Evolutionary conservation across 2,888 invertebrate genomes (phyloP).

Genomic region (Itoplectis maculator): DNA sequence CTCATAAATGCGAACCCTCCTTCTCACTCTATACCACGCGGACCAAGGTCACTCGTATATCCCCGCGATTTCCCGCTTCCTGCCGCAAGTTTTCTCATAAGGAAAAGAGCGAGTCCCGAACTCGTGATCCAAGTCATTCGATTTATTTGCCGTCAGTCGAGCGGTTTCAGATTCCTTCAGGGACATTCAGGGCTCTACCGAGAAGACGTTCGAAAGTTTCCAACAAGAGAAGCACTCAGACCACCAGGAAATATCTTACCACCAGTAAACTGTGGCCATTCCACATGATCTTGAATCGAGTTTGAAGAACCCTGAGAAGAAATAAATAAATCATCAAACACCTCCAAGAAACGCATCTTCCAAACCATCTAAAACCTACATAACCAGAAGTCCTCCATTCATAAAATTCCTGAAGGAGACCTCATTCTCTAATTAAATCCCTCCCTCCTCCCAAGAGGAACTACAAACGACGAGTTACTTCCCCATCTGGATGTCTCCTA

Average conservation of each 20-base stretch:
- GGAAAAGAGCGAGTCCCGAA: background rate
- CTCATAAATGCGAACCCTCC: background rate
- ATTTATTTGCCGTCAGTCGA: background rate
- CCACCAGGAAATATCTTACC: background rate
- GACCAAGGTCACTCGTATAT: background rate
- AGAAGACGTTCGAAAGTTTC: background rate
- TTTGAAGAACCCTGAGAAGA: conserved; percentile 1
- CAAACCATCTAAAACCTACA: background rate
- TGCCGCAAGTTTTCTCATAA: background rate
- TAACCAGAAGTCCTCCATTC: background rate
- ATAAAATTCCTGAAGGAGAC: no score
- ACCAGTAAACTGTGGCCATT: background rate
- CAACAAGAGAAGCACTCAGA: background rate
- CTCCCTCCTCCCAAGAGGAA: no score
- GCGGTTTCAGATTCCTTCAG: background rate
- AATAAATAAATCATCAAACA: background rate
- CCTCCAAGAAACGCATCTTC: background rate
- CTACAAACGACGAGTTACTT: background rate
- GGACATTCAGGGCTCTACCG: background rate
- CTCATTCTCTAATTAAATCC: no score
- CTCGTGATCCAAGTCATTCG: background rate
- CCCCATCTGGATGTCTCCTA: background rate
- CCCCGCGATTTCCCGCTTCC: background rate
- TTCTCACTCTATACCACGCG: background rate
- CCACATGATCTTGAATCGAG: background rate